Evolutionary conservation across 37 sponge, comb jelly and placozoan genomes (phyloP).

Genomic region (Geodia barretti): DNA sequence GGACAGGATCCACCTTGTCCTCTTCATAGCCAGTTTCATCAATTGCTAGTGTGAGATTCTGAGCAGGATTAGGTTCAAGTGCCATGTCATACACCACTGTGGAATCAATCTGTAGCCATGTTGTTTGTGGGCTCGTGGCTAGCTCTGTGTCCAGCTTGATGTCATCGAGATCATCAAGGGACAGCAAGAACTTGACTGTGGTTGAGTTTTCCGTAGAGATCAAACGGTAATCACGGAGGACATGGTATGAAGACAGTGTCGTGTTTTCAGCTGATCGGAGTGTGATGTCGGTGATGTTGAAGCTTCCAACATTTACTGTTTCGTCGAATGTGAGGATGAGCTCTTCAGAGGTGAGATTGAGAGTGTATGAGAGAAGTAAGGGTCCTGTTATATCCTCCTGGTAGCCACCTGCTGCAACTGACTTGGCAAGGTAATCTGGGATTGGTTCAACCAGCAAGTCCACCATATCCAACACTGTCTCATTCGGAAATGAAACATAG

Average conservation of each 20-base stretch:
- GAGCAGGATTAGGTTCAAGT: constrained; percentile 47
- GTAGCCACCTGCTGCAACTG: constrained; percentile 23
- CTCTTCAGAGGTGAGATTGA: constrained; percentile 77
- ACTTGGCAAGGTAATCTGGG: constrained; percentile 18
- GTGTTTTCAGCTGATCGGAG: constrained; percentile 51
- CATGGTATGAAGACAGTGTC: constrained; percentile 11
- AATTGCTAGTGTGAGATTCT: constrained; percentile 5
- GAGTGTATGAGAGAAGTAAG: constrained; percentile 48
- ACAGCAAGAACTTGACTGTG: constrained; percentile 45
- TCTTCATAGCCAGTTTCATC: constrained; percentile 12
- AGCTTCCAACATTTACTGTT: constrained; percentile 75
- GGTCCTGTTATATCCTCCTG: constrained; percentile 58
- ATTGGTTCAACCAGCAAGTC: constrained; percentile 49
- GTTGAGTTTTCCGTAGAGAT: constrained; percentile 67
- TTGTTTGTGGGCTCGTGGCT: constrained; percentile 54
- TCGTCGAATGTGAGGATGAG: constrained; percentile 88
- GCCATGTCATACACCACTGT: constrained; percentile 79
- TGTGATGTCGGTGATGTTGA: constrained; percentile 50
- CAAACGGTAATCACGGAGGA: constrained; percentile 28
- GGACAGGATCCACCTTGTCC: constrained; percentile 54
- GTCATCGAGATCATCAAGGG: constrained; percentile 80
- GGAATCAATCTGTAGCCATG: constrained; percentile 50
- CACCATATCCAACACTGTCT: constrained; percentile 71
- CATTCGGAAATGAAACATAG: constrained; percentile 52
- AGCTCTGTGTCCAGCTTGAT: constrained; percentile 78